Base-by-base conservation (phyloP, 2,888 invertebrate species). In the Drosophila melanosoma region DNA sequence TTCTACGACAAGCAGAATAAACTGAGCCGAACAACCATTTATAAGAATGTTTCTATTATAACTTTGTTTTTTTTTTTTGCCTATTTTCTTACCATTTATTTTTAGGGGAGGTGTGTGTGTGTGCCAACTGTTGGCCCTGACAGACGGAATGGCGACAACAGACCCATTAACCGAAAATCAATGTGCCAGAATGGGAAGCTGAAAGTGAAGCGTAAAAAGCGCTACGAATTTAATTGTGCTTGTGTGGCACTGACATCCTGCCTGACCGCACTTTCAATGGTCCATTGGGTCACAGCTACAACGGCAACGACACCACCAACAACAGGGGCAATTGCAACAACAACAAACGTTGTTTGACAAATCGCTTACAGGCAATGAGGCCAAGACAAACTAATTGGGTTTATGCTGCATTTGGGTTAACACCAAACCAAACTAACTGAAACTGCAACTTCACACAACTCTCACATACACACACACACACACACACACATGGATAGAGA, bases 101-200 rank as follows among this genome's bases (percentile, higher is more conserved):
- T 23, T 49, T 17, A 40, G 10, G 15, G 36, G 36, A n/a, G n/a
- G n/a, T 20, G 61, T 74, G 76, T 69, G 85, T 66, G 79, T 73
- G 82, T 64, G 82, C 64, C 74, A 72, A 42, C 60, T 65, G 53
- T 65, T 67, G 72, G 51, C 62, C 52, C 60, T 62, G 73, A 62
- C 82, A 83, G 87, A 90, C 86, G 73, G 74, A 62, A 70, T 69
- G 83, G 79, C 86, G 86, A 86, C 87, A 83, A 88, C 75, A 81
- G 76, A 72, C 77, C 82, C 83, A 76, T 83, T 75, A 78, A 66
- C 65, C 64, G 62, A 62, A 67, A 71, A 67, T 58, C 59, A 62
- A 67, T 54, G 58, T 58, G 62, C 32, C 54, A 58, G n/a, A 35
- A 48, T 29, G 48, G 36, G 12, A 48, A 48, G 36, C 51, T 26